A percentile compares a stretch with the other conserved stretches of the same genome.
These are phyloP conservation scores for Phaethon lepturus DNA, from an alignment of 2,113 vertebrate genomes.

Conservation along the genomic window DNA sequence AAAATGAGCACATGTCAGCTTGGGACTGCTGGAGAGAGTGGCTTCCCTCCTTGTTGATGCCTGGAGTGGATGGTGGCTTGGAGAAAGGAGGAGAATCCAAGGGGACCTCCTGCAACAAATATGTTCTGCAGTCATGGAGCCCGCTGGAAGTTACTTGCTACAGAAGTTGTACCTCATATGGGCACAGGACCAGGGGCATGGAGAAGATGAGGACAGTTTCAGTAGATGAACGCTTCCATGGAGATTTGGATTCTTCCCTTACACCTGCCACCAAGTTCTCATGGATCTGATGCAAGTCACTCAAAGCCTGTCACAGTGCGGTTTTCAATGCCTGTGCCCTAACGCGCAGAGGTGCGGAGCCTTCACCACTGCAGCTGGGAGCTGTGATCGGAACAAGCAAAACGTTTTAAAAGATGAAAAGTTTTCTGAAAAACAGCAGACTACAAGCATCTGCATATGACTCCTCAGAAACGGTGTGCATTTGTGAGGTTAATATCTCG, in stretches of 20 bases:
- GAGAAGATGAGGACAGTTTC: neutral
- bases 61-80: neutral
- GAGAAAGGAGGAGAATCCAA: neutral
- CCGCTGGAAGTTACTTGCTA: neutral
- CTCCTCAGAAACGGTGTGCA: accelerated
- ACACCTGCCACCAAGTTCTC: neutral
- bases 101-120: accelerated
- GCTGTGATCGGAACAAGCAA: neutral
- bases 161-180: neutral
- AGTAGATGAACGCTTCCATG: neutral
- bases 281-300: neutral
- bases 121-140: neutral
- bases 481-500: neutral
- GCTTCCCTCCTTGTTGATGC: accelerated
- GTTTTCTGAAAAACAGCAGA: neutral
- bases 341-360: accelerated
- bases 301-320: neutral
- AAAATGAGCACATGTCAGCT: accelerated
- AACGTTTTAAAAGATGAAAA: neutral
- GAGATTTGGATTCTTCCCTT: neutral
- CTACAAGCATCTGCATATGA: neutral
- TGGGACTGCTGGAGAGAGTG: neutral
- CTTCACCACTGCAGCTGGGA: neutral
- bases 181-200: accelerated
- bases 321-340: neutral